Conservation (phyloP, 2,113 vertebrate species). For the Hemiscyllium ocellatum region DNA sequence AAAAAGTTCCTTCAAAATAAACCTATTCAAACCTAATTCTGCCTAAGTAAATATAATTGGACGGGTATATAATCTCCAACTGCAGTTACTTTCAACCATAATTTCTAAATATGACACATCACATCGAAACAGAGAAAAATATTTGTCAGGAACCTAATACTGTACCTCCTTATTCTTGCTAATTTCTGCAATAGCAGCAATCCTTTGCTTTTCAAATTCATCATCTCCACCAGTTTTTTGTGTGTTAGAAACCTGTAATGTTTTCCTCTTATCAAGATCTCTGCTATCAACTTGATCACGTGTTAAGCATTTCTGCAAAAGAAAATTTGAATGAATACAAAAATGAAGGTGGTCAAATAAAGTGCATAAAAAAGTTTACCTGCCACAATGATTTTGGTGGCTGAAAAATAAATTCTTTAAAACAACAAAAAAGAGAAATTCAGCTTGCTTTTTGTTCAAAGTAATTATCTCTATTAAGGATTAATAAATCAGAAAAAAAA, state of each 20-base stretch:
- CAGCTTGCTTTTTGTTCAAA: background rate
- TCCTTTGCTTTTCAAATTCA: conserved; percentile 94
- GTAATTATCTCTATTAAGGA: background rate
- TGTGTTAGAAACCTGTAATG: conserved; percentile 67
- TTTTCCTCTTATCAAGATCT: conserved; percentile 87
- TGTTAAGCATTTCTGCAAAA: conserved; percentile 70
- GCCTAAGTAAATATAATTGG: background rate
- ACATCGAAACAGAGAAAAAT: background rate
- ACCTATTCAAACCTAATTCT: background rate
- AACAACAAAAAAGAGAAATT: background rate
- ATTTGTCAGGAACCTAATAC: background rate
- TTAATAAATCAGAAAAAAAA: background rate
- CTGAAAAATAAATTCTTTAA: background rate
- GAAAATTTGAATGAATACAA: conserved; percentile 36
- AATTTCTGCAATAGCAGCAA: conserved; percentile 91
- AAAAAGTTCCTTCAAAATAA: background rate
- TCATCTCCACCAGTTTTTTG: conserved; percentile 71
- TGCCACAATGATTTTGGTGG: background rate
- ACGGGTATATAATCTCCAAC: background rate
- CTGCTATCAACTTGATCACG: conserved; percentile 74
- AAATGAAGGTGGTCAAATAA: background rate
- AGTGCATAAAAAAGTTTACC: background rate
- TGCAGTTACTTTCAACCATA: background rate
- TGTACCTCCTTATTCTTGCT: conserved; percentile 90
- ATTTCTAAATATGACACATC: background rate